These are phyloP conservation scores for Lasiurus cinereus DNA, from an alignment of 2,113 vertebrate genomes.

Conservation along the genomic window DNA sequence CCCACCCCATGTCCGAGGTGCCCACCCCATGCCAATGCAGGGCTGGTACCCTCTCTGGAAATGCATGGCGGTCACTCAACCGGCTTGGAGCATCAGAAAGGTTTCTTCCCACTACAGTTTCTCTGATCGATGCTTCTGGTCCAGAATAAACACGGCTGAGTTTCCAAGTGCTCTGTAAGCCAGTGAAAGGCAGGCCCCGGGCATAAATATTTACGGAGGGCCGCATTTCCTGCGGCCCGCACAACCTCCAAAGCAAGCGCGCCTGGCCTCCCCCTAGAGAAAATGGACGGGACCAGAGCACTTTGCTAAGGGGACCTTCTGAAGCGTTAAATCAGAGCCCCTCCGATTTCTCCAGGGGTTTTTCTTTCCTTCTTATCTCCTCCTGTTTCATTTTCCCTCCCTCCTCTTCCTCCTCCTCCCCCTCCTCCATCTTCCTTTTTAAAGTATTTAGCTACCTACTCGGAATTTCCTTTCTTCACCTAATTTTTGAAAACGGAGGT, in stretches of 20 bases:
- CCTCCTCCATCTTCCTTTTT: background rate
- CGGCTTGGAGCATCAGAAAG: slow-evolving; percentile 80
- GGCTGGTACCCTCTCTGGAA: slow-evolving; percentile 87
- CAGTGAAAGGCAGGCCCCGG: slow-evolving; percentile 76
- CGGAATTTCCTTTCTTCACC: background rate
- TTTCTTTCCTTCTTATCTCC: background rate
- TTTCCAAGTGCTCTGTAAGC: slow-evolving; percentile 75
- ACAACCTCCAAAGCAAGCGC: slow-evolving; percentile 6
- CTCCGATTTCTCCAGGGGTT: background rate
- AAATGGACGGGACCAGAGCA: slow-evolving; percentile 30
- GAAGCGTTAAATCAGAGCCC: background rate
- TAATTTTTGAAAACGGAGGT: background rate
- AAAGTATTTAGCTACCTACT: background rate
- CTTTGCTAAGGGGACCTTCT: background rate
- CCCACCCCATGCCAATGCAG: background rate
- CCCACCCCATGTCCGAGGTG: background rate
- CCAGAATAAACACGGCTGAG: slow-evolving; percentile 84
- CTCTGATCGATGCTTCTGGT: slow-evolving; percentile 74
- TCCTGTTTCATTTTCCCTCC: background rate
- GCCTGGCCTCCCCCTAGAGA: background rate
- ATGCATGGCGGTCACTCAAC: slow-evolving; percentile 84
- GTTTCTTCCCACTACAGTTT: slow-evolving; percentile 76
- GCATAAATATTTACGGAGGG: slow-evolving; percentile 21
- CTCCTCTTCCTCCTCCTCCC: background rate
- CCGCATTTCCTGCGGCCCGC: background rate